These are phyloP conservation scores for Melanostoma scalare DNA, from an alignment of 2,888 invertebrate genomes.

Conservation along the genomic window DNA sequence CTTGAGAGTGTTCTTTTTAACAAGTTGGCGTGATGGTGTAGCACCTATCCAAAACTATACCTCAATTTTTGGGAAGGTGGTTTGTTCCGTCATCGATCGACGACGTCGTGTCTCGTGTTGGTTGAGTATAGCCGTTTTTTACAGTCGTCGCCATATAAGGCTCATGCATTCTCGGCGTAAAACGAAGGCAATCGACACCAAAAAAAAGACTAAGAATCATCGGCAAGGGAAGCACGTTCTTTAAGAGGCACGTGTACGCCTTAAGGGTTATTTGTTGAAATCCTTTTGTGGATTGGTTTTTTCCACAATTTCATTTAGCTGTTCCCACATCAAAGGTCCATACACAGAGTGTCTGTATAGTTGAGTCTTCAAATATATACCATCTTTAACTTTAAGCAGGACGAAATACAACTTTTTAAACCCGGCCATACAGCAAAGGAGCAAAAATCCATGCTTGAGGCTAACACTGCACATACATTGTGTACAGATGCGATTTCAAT, in stretches of 20 bases:
- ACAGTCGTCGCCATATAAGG: no score
- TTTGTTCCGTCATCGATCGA: conserved; percentile 16
- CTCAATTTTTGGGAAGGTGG: conserved; percentile 28
- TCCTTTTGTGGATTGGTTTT: conserved; percentile 63
- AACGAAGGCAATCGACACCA: conserved; percentile 56
- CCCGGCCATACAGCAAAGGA: conserved; percentile 18
- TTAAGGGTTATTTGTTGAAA: conserved; percentile 66
- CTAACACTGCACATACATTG: conserved; percentile 14
- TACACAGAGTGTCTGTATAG: conserved; percentile 14
- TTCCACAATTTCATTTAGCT: conserved; percentile 67
- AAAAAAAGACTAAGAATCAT: conserved; percentile 14
- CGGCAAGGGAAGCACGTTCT: conserved; percentile 48
- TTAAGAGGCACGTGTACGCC: conserved; percentile 67
- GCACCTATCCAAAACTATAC: conserved; percentile 33
- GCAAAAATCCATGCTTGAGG: conserved; percentile 59
- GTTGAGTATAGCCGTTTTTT: no score
- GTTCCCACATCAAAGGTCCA: conserved; percentile 47
- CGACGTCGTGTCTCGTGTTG: no score
- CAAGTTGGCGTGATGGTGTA: conserved; percentile 39
- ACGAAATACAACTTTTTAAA: conserved; percentile 26
- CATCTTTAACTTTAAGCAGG: conserved; percentile 22
- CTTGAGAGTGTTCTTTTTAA: conserved; percentile 34
- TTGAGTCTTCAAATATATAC: conserved; percentile 9
- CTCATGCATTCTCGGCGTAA: background rate
- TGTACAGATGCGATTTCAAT: conserved; percentile 65